A percentile compares a stretch with the other conserved stretches of the same genome.
phyloP scores from a whole-genome alignment of 2,797 vertebrate species.

The Enteromius argenteus region DNA sequence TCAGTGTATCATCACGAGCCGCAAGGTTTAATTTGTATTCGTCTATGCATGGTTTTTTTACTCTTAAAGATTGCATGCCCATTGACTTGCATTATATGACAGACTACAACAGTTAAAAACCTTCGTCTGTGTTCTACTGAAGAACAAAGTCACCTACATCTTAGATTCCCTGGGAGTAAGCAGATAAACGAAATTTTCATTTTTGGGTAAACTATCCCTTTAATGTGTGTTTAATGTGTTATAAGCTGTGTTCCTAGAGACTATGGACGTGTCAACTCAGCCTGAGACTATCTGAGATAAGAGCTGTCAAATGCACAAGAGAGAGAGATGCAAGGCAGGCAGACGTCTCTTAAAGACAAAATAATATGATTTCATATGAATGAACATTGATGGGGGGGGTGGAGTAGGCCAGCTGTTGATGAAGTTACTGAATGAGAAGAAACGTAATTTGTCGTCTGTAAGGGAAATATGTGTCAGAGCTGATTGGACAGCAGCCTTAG shows the following conservation, averaged over 20 bases:
- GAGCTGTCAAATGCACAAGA: background rate
- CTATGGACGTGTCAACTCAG: background rate
- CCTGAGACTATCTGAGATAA: slow-evolving; percentile 2
- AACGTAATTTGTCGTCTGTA: slow-evolving; percentile 48
- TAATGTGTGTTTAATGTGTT: background rate
- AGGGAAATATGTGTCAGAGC: slow-evolving; percentile 65
- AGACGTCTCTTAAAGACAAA: slow-evolving; percentile 2
- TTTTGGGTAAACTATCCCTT: too few species aligned
- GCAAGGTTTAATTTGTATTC: too few species aligned
- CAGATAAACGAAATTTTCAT: too few species aligned
- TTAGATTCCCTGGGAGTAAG: too few species aligned
- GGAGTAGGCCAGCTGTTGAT: slow-evolving; percentile 72
- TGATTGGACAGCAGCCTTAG: slow-evolving; percentile 68
- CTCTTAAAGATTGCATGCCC: too few species aligned
- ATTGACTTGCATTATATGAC: too few species aligned
- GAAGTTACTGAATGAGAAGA: slow-evolving; percentile 65
- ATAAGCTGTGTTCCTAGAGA: background rate
- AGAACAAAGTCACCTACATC: too few species aligned
- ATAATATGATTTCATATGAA: slow-evolving; percentile 47
- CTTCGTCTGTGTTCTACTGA: too few species aligned
- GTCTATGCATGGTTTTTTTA: too few species aligned
- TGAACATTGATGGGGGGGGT: slow-evolving; percentile 52
- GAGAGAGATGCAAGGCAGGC: background rate
- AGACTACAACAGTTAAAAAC: too few species aligned
- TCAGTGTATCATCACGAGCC: too few species aligned